Base-by-base conservation (phyloP, 2,888 invertebrate species). In the Sinelater perroti region DNA sequence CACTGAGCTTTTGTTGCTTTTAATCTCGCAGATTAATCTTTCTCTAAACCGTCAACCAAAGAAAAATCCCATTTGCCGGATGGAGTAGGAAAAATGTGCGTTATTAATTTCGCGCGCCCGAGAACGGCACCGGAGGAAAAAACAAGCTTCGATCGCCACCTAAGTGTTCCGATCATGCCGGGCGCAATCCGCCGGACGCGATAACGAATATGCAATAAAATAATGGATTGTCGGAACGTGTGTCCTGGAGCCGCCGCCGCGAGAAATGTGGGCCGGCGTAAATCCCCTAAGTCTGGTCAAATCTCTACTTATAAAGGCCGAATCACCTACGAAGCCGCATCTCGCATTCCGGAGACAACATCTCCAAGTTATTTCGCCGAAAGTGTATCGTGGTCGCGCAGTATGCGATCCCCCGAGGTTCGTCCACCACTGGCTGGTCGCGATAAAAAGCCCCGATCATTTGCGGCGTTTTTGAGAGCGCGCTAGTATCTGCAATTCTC, bases 401-500 rank as follows among this genome's bases (percentile, higher is more conserved):
- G 57, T 61, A 59, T 60, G 63, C 59, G 55, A 45, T 33, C 59
- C 54, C 60, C 36, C 24, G 63, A 63, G 63, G 60, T 63, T 63
- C 60, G 61, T 60, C 56, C 64, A 53, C 24, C 56, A 20, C 60
- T 60, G 60, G 52, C 58, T 56, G 44, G 49, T 38, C 28, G 56
- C 60, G 64, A 64, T 64, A 64, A 64, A 62, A 62, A 60, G 42
- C 56, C 58, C 58, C 53, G 58, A 58, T 60, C 54, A 59, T 62
- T 62, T 61, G 55, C 50, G 60, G 52, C 49, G 60, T 64, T 62
- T 64, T 64, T 57, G 60, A 59, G 58, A 58, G 55, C 49, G 53
- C 56, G 55, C 49, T 55, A 51, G 54, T 60, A 56, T 56, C 45
- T 53, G 47, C 50, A 52, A 46, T 35, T 53, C 58, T 51, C 58